Base-by-base conservation (phyloP, 2,797 vertebrate species). In the Lepus townsendii region DNA sequence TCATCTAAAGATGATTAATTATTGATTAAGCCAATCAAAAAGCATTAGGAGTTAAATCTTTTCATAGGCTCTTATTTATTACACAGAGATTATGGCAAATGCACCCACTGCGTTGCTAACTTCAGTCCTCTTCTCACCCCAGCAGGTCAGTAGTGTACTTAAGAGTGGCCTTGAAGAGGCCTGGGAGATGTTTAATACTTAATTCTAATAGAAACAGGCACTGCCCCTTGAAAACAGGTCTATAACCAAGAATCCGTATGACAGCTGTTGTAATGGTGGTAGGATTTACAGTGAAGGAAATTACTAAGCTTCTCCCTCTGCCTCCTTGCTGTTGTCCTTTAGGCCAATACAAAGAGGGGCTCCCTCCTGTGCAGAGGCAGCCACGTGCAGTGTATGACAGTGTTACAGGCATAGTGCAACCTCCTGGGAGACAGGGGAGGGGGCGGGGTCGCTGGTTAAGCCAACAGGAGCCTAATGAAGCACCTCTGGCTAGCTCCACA, bases 1-100 rank as follows among this genome's bases (percentile, higher is more conserved):
- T 98, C 98, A 98, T 98, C 98, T 98, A 97, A 96, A 98, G 98
- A 99, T 99, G 98, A 99, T 98, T 99, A 98, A 99, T 99, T 99
- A 98, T 98, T 98, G 98, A 99, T 99, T 99, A 98, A 99, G 97
- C 98, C 98, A 99, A 99, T 99, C 98, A 98, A 98, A 99, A 98
- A 98, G 98, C 97, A 97, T 98, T 98, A 98, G 96, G 97, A 96
- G 97, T 98, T 98, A 96, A 96, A 98, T 98, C 98, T 97, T 96
- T 96, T 95, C 93, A 93, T 80, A 91, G 97, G 95, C 96, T 97
- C 95, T 97, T 95, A 97, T 97, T 98, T 98, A 97, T 96, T 96
- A 96, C 97, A 96, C 38, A 88, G 98, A 97, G 98, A 98, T 97
- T 98, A 98, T 75, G 84, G 94, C 54, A 75, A 97, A 97, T 95